A percentile compares a stretch with the other conserved stretches of the same genome.
These are phyloP conservation scores for Drosophila anomalipes DNA, from an alignment of 2,888 invertebrate species.

Conservation along the genomic window DNA sequence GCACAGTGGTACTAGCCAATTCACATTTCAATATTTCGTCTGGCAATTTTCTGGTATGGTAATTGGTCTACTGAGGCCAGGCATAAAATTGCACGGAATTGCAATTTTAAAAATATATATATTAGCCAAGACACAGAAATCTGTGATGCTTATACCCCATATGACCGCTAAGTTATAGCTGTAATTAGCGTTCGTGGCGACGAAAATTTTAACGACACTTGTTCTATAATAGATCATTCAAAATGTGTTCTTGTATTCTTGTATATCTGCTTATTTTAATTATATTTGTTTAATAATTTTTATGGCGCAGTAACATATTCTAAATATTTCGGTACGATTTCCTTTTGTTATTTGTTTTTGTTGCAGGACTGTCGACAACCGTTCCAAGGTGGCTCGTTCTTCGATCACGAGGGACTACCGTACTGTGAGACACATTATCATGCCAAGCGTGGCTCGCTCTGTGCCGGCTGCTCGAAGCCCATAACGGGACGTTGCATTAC, in stretches of 20 bases:
- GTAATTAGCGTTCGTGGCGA: conserved; percentile 64
- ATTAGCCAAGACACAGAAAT: background rate
- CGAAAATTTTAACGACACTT: conserved; percentile 31
- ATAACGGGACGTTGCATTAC: conserved; percentile 99
- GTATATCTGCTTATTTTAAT: conserved; percentile 13
- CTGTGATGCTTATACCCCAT: conserved; percentile 52
- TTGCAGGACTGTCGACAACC: conserved; percentile 98
- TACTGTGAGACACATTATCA: conserved; percentile 99
- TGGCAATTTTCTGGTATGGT: conserved; percentile 47
- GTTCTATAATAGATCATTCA: conserved; percentile 58
- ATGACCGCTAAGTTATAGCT: conserved; percentile 75
- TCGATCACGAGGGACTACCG: conserved; percentile 98
- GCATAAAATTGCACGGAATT: conserved; percentile 55
- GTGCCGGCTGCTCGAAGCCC: conserved; percentile 98
- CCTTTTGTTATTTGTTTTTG: conserved; percentile 66
- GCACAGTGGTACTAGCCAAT: conserved; percentile 46
- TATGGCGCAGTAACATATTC: conserved; percentile 31
- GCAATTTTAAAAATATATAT: conserved; percentile 13
- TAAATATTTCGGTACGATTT: background rate
- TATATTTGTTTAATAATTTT: background rate
- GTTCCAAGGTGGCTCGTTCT: conserved; percentile 99
- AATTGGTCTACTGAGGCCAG: conserved; percentile 49
- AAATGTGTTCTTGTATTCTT: conserved; percentile 17
- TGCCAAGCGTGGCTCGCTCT: conserved; percentile 97
- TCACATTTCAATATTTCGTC: conserved; percentile 38